Evolutionary conservation across 2,113 vertebrate species (phyloP), one percentile per base, ranked within the genome.

Genomic region (Pygoscelis antarcticus): DNA sequence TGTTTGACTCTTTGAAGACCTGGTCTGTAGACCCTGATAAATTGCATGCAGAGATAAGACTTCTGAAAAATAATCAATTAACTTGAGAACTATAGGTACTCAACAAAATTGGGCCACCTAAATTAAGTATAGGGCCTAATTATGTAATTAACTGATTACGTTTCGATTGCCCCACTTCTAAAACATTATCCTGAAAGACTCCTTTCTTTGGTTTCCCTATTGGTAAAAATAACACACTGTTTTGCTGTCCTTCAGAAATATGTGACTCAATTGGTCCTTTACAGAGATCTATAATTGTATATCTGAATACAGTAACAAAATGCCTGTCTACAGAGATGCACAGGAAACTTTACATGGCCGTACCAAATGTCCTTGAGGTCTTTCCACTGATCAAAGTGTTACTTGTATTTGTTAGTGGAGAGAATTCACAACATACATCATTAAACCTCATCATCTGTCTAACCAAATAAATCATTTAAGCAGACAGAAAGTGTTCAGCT

Each of bases 341-440:
- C 29, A 90, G 38, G 18, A 69, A 93, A 78, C 34, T 91, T 89
- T 74, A 94, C 87, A 93, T 89, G 72, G n/a, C 84, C 89, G 82
- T 83, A 96, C 91, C 94, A 93, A 97, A 97, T 97, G 98, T 98
- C 98, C 98, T 99, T 98, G 98, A 98, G 92, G 96, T 98, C 86
- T 96, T 98, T 96, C 87, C 89, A 78, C 92, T 97, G 96, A 98
- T 97, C 96, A 97, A 87, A 97, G 90, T 88, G 84, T 93, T 94
- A 90, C 76, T 83, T 95, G 89, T 95, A 96, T 97, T 94, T 96
- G 60, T 97, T 97, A 96, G 94, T 96, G 57, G 87, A 89, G 90
- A 96, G 87, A 96, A 95, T 84, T 96, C 94, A 96, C 96, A 97
- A 97, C 97, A 98, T 98, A 98, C 97, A 96, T 98, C 98, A 98